Evolutionary conservation across 2,113 vertebrate species (phyloP).

Genomic region (Syngnathus floridae): DNA sequence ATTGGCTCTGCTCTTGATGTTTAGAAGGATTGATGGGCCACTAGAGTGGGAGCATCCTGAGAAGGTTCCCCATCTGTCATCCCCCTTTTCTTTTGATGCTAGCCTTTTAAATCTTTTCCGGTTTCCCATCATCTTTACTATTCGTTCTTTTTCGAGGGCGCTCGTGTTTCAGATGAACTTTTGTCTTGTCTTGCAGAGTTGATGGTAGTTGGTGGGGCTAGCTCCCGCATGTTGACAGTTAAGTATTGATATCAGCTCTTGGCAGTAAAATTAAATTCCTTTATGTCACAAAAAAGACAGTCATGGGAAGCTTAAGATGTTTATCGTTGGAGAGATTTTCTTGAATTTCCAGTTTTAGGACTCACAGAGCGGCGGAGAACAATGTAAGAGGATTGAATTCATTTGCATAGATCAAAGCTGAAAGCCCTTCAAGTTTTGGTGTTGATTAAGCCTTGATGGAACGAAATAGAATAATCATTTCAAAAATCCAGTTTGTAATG

Average conservation of each 20-base stretch:
- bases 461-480: no score
- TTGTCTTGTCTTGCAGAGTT: conserved; percentile 16
- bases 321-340: conserved; percentile 6
- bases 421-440: background rate
- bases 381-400: conserved; percentile 6
- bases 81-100: conserved; percentile 5
- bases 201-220: conserved; percentile 9
- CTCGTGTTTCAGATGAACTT: conserved; percentile 17
- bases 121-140: conserved; percentile 3
- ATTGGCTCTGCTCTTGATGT: no score
- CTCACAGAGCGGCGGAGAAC: conserved; percentile 1
- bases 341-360: conserved; percentile 1
- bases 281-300: conserved; percentile 8
- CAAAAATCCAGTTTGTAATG: background rate
- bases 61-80: background rate
- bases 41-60: conserved; percentile 18
- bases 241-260: conserved; percentile 17
- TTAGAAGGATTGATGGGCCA: background rate
- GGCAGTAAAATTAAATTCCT: conserved; percentile 5
- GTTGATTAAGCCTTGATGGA: conserved; percentile 2
- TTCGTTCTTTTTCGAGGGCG: conserved; percentile 17
- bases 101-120: conserved; percentile 9
- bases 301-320: conserved; percentile 6
- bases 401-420: conserved; percentile 12
- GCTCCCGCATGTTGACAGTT: background rate